phyloP scores from a whole-genome alignment of 2,797 vertebrate genomes.

The Pipistrellus pygmaeus region DNA sequence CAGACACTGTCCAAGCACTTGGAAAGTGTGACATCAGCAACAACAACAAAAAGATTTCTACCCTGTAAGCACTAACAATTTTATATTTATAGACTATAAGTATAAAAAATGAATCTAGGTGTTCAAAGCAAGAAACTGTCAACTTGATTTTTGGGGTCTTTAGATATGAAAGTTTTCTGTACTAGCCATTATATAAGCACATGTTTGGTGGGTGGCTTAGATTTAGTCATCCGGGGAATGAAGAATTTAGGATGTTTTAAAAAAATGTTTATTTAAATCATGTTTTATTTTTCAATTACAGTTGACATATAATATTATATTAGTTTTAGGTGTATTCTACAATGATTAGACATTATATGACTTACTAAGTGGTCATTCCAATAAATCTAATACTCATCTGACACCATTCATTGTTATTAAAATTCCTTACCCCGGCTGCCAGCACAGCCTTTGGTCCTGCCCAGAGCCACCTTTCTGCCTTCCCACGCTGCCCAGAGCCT shows the following conservation, averaged over 20 bases:
- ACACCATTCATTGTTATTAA: neutral
- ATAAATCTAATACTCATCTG: neutral
- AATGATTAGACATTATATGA: neutral
- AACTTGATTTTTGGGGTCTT: neutral
- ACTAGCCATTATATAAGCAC: neutral
- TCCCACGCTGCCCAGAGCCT: too few relatives aligned
- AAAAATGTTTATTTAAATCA: neutral
- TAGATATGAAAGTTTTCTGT: constrained; percentile 4
- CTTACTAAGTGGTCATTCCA: neutral
- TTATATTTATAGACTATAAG: constrained; percentile 1
- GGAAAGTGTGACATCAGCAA: neutral
- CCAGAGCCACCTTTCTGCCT: too few relatives aligned
- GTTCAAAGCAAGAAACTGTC: neutral
- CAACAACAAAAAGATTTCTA: neutral
- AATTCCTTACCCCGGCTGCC: too few relatives aligned
- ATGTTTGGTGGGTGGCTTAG: constrained; percentile 16
- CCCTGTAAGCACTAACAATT: neutral
- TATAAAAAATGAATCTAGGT: neutral
- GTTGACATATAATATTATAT: neutral
- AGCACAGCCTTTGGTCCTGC: too few relatives aligned
- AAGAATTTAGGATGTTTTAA: neutral
- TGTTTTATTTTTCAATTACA: neutral
- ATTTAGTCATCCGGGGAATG: neutral
- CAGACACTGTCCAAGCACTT: neutral
- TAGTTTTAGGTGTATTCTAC: neutral